phyloP scores from a whole-genome alignment of 2,888 invertebrate species.

The Abrostola triplasia region DNA sequence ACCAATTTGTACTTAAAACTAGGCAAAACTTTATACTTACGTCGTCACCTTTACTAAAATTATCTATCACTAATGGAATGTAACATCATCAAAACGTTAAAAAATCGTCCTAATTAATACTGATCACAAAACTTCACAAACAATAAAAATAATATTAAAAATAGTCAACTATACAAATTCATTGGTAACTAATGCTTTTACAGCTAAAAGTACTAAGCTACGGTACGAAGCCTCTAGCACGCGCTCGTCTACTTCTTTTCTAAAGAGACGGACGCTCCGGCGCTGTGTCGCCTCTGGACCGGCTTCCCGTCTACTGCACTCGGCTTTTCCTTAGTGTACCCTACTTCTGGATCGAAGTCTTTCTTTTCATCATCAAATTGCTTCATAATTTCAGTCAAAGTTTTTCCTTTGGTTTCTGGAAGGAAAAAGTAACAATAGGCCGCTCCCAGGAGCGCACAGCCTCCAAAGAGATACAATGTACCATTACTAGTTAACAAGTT shows the following conservation, averaged over 20 bases:
- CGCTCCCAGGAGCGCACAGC: conserved; percentile 89
- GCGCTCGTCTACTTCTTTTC: conserved; percentile 78
- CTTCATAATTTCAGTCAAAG: conserved; percentile 90
- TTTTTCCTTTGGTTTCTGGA: conserved; percentile 92
- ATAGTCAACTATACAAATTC: conserved; percentile 59
- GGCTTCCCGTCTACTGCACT: conserved; percentile 67
- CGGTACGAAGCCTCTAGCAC: conserved; percentile 57
- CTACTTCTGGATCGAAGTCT: conserved; percentile 75
- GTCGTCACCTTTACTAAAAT: conserved; percentile 68
- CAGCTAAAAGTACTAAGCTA: conserved; percentile 60
- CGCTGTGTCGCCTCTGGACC: conserved; percentile 81
- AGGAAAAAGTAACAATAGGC: conserved; percentile 89
- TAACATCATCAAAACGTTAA: conserved; percentile 50
- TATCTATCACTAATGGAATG: conserved; percentile 64
- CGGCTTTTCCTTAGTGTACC: conserved; percentile 68
- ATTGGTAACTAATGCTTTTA: conserved; percentile 56
- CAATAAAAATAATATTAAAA: conserved; percentile 55
- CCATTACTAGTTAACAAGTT: conserved; percentile 88
- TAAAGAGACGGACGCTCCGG: conserved; percentile 76
- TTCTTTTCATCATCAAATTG: conserved; percentile 86
- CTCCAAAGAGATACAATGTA: conserved; percentile 90
- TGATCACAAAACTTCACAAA: conserved; percentile 73
- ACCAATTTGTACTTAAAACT: conserved; percentile 60
- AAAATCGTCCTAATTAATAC: conserved; percentile 66
- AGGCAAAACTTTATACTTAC: conserved; percentile 58